phyloP scores from a whole-genome alignment of 2,113 vertebrate genomes.

The Columbina picui region DNA sequence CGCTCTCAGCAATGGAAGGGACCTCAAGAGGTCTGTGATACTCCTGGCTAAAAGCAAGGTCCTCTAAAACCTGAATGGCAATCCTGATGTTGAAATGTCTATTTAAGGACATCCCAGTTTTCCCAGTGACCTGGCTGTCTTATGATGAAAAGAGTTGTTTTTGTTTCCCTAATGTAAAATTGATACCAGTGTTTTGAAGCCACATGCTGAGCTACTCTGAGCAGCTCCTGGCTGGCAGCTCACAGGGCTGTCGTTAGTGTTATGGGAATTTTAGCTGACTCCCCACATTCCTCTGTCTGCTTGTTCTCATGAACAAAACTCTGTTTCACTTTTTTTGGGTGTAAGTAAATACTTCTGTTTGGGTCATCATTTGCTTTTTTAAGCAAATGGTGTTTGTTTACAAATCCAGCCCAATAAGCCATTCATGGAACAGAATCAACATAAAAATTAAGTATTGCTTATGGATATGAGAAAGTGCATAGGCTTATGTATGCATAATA shows the following conservation, averaged over 20 bases:
- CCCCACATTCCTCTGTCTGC: background rate
- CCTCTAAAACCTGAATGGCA: background rate
- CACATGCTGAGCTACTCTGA: background rate
- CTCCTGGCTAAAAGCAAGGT: background rate
- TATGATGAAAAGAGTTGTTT: rapidly evolving
- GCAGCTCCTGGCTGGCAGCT: background rate
- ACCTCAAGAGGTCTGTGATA: background rate
- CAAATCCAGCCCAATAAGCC: background rate
- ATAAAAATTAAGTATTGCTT: background rate
- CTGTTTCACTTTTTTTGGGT: background rate
- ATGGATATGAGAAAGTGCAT: background rate
- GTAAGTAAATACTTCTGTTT: background rate
- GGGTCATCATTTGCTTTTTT: background rate
- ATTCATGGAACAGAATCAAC: background rate
- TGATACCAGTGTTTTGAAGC: background rate
- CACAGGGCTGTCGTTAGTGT: background rate
- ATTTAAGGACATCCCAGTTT: background rate
- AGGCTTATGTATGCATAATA: background rate
- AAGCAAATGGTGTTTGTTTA: background rate
- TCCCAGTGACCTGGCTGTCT: background rate
- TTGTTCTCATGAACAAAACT: background rate
- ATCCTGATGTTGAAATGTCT: background rate
- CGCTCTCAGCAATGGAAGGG: background rate
- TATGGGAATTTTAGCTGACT: background rate
- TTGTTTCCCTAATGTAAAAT: background rate